Conservation (phyloP, 2,797 vertebrate genomes). For the Oophaga sylvatica region DNA sequence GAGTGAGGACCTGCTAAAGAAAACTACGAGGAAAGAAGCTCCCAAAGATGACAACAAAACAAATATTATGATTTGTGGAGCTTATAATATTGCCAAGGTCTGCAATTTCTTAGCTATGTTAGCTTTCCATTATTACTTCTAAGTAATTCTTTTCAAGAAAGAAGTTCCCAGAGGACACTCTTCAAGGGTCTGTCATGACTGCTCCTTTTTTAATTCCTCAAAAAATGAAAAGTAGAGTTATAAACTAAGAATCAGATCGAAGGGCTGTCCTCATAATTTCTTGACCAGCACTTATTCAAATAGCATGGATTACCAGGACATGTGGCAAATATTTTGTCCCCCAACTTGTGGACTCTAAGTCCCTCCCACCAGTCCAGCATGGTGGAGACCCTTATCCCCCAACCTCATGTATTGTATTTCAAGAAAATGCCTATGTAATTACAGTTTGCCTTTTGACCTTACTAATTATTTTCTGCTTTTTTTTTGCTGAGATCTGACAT, state of each 20-base stretch:
- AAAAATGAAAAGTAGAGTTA: neutral
- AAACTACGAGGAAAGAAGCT: constrained; percentile 67
- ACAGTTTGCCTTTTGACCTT: too few relatives aligned
- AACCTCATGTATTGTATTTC: too few relatives aligned
- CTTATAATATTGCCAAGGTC: neutral
- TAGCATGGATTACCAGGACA: too few relatives aligned
- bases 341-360: too few relatives aligned
- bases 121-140: neutral
- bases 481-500: too few relatives aligned
- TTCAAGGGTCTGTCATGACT: neutral
- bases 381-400: too few relatives aligned
- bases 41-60: constrained; percentile 69
- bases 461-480: too few relatives aligned
- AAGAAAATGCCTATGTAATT: too few relatives aligned
- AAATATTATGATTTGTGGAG: constrained; percentile 37
- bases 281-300: neutral
- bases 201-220: neutral
- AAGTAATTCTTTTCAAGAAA: neutral
- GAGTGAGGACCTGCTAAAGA: constrained; percentile 70
- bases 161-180: neutral
- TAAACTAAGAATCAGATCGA: neutral
- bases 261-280: neutral
- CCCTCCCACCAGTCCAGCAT: too few relatives aligned
- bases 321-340: too few relatives aligned
- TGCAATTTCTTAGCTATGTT: neutral